Base-by-base conservation (phyloP, 2,888 invertebrate genomes). In the Brachyopa scutellaris region DNA sequence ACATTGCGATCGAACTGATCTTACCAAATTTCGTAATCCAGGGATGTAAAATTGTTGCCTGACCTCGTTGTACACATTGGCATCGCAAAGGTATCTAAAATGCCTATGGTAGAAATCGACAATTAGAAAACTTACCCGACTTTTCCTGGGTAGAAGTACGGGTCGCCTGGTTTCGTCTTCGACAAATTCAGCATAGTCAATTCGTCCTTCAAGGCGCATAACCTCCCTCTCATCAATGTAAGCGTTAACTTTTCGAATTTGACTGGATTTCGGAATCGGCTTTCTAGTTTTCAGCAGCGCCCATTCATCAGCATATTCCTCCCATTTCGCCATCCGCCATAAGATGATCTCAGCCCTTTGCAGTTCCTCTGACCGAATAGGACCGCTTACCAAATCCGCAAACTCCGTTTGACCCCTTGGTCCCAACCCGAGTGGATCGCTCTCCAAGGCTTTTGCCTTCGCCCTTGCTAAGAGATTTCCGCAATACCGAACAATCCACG, bases 191-290 rank as follows among this genome's bases (percentile, higher is more conserved):
- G 70, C 29, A 2, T 42, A 29, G 26, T 55, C 57, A 47, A 69
- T 73, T 47, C 82, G 26, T 7, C 69, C 45, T 29, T 51, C 49
- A 11, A 69, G 17, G 15, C 61, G 36, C 2, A 74, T 17, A n/a
- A 69, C 15, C 17, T 64, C 51, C 1, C 53, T 9, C 1, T 40
- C 11, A 51, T 84, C 66, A 26, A 80, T 11, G 4, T 55, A 69
- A 1, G 74, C 59, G 13, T 59, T 70, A 1, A 70, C 31, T 40
- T 72, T n/a, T n/a, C n/a, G n/a, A n/a, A n/a, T n/a, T n/a, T n/a
- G n/a, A n/a, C n/a, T n/a, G n/a, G n/a, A n/a, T n/a, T 51, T 67
- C 1, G 45, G 19, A 38, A 57, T 23, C 4, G 8, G 36, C 3
- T 38, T 26, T 0, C 64, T 26, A 11, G 11, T 36, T 47, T 38